Evolutionary conservation across 2,888 invertebrate genomes (phyloP).

Genomic region (Xylota sylvarum): DNA sequence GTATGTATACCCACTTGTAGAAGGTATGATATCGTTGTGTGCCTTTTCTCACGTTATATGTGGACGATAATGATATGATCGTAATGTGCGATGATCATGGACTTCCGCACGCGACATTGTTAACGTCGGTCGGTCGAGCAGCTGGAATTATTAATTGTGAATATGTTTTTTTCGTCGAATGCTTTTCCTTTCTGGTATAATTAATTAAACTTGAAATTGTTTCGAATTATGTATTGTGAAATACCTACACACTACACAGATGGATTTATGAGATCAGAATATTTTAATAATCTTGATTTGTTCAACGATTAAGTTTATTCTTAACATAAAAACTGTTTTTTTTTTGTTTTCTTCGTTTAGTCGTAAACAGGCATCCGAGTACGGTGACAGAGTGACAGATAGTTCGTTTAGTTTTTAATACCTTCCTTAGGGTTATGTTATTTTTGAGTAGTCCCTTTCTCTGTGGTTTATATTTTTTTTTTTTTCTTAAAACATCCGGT

Average conservation of each 20-base stretch:
- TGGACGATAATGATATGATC: constrained; percentile 29
- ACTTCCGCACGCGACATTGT: constrained; percentile 31
- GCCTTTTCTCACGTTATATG: constrained; percentile 15
- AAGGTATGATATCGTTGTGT: not conserved
- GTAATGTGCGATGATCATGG: constrained; percentile 47
- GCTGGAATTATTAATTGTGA: constrained; percentile 19
- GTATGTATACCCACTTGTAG: not conserved
- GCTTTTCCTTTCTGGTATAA: not conserved
- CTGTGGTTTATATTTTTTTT: not conserved
- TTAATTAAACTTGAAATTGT: constrained; percentile 11
- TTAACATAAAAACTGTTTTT: too few relatives aligned
- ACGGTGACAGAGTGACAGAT: too few relatives aligned
- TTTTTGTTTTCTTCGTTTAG: too few relatives aligned
- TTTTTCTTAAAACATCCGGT: constrained; percentile 1
- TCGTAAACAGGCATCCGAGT: too few relatives aligned
- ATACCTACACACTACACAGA: not conserved
- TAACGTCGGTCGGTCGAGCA: constrained; percentile 17
- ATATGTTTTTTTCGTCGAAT: not conserved
- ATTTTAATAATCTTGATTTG: too few relatives aligned
- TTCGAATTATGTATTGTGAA: not conserved
- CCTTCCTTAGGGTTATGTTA: too few relatives aligned
- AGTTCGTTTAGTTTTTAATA: too few relatives aligned
- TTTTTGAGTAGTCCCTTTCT: not conserved
- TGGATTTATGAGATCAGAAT: too few relatives aligned
- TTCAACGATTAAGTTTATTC: too few relatives aligned